Conservation (phyloP, 2,113 vertebrate species). For the Stegostoma tigrinum region DNA sequence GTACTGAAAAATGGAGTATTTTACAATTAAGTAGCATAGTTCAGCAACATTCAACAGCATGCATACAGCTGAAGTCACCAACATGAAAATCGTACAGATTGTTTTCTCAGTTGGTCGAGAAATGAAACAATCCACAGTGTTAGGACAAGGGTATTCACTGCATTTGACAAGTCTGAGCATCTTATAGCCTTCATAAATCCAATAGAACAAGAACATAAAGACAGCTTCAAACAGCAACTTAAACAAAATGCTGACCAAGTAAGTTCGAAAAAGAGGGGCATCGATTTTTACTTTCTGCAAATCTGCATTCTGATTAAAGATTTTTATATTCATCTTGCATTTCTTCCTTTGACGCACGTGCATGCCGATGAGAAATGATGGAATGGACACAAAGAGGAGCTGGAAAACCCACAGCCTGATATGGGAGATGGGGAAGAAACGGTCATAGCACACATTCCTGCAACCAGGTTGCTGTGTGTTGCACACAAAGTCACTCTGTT, state of each 20-base stretch:
- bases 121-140: slow-evolving; percentile 71
- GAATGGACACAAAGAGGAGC: slow-evolving; percentile 56
- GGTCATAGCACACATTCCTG: slow-evolving; percentile 53
- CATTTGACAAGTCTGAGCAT: slow-evolving; percentile 69
- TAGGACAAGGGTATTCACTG: slow-evolving; percentile 60
- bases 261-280: slow-evolving; percentile 61
- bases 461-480: slow-evolving; percentile 45
- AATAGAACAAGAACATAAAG: slow-evolving; percentile 65
- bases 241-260: slow-evolving; percentile 58
- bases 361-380: slow-evolving; percentile 43
- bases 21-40: slow-evolving; percentile 58
- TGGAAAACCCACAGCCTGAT: slow-evolving; percentile 60
- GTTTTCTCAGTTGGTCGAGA: slow-evolving; percentile 73
- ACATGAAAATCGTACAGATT: slow-evolving; percentile 74
- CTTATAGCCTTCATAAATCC: slow-evolving; percentile 67
- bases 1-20: not conserved
- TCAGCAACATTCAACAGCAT: slow-evolving; percentile 59
- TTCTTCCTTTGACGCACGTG: slow-evolving; percentile 45
- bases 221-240: slow-evolving; percentile 64
- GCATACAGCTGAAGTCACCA: slow-evolving; percentile 61
- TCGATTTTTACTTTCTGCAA: slow-evolving; percentile 53
- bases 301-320: not conserved
- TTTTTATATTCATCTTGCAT: not conserved
- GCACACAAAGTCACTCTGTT: slow-evolving; percentile 41
- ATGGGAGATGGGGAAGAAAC: slow-evolving; percentile 57